Conservation (phyloP, 2,797 vertebrate species). For the Xiphorhynchus erythropygius region DNA sequence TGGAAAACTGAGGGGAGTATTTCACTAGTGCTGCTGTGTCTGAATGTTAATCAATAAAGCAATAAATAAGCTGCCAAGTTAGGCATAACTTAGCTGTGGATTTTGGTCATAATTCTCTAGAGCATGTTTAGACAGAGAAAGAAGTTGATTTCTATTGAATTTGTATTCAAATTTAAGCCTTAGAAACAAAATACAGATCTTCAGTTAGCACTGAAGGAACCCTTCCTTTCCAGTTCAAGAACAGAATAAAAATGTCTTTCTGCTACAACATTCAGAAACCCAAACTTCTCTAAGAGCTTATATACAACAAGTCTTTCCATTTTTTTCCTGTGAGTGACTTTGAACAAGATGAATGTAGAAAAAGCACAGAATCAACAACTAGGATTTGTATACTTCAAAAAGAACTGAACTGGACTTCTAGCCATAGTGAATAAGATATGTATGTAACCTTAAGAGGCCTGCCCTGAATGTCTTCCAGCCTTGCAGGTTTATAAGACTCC, state of each 20-base stretch:
- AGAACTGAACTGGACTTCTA: neutral
- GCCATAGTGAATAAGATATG: neutral
- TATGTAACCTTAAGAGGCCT: neutral
- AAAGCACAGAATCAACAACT: neutral
- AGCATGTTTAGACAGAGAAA: constrained; percentile 23
- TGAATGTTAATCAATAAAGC: constrained; percentile 66
- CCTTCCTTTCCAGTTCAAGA: neutral
- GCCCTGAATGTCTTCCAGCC: fast-evolving
- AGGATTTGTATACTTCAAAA: neutral
- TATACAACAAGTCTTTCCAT: neutral
- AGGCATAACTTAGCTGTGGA: constrained; percentile 4
- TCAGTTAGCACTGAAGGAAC: neutral
- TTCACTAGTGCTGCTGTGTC: neutral
- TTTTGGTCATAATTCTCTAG: constrained; percentile 49
- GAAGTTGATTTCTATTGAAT: constrained; percentile 59
- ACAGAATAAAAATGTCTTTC: neutral
- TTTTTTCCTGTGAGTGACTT: neutral
- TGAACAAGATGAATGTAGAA: neutral
- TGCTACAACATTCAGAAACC: neutral
- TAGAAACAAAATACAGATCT: constrained; percentile 12
- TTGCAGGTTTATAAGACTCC: neutral
- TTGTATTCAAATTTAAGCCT: constrained; percentile 52
- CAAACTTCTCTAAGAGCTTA: neutral
- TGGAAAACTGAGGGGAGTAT: neutral
- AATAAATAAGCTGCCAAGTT: constrained; percentile 63